Evolutionary conservation across 2,113 vertebrate genomes (phyloP), one percentile per base, ranked within the genome.

Genomic region (Toxotes chatareus): DNA sequence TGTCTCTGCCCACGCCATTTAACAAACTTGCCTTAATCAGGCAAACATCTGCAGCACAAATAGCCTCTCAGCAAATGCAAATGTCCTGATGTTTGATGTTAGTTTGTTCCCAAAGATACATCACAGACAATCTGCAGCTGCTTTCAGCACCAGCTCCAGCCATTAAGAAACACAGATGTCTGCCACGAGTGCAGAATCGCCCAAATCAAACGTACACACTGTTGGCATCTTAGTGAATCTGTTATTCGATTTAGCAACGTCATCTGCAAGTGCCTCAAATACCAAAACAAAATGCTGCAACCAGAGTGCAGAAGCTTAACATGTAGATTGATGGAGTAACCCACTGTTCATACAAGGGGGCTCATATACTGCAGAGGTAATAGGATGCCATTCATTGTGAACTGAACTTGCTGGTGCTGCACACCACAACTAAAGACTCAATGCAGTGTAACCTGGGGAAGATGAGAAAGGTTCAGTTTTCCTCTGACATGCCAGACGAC

Each of bases 21-120:
- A 11, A 61, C 59, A 51, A 49, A 61, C 4, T 51, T 17, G 5
- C 21, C 38, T 68, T 53, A 40, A 82, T 73, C 10, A 17, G 44
- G 40, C 47, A 85, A 76, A 76, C 44, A 57, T 40, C 19, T 27
- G 40, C 56, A 51, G 69, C 7, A 0, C 36, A 66, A 57, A 72
- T 21, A 76, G 14, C 46, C 59, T 68, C 62, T 65, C 36, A 69
- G 80, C 21, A 23, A 31, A 75, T 79, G 27, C 63, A 83, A 72
- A 80, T 72, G 36, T 74, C 68, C 57, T 76, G 42, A 67, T 84
- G 71, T 68, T 76, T 23, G 76, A 73, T 67, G 73, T 53, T 42
- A 32, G 32, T 32, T 67, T 66, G 46, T 47, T 46, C 55, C 14
- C 67, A 57, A 27, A 10, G 1, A 72, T 74, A 31, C 60, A 51